Evolutionary conservation across 1,140 invertebrate species (phyloP).

Genomic region (Aporrectodea caliginosa): DNA sequence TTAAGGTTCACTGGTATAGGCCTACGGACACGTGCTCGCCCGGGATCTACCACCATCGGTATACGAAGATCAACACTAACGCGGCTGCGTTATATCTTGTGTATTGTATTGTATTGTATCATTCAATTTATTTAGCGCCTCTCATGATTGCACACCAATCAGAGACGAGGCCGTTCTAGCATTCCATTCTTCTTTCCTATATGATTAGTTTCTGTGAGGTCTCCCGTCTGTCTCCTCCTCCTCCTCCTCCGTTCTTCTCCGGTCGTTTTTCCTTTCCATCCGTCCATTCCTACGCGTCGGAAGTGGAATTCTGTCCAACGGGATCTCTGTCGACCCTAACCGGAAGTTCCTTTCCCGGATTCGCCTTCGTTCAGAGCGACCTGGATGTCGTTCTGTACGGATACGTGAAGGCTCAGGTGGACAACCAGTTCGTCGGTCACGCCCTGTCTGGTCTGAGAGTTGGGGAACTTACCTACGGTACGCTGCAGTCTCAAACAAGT

Average conservation of each 20-base stretch:
- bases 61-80: not conserved
- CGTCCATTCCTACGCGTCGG: not conserved
- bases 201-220: too few relatives aligned
- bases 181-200: not conserved
- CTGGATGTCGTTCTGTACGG: slow-evolving; percentile 53
- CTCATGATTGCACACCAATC: too few relatives aligned
- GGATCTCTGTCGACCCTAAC: not conserved
- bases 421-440: slow-evolving; percentile 37
- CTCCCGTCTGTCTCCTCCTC: not conserved
- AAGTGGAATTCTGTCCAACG: not conserved
- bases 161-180: not conserved
- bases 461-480: slow-evolving; percentile 44
- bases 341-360: not conserved
- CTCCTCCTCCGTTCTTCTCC: not conserved
- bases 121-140: not conserved
- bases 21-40: too few relatives aligned
- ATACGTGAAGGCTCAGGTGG: slow-evolving; percentile 38
- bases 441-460: slow-evolving; percentile 47
- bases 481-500: not conserved
- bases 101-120: not conserved
- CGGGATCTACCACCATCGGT: not conserved
- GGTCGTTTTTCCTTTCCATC: not conserved
- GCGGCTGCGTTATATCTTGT: not conserved
- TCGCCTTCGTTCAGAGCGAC: slow-evolving; percentile 46
- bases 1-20: too few relatives aligned